Conservation (phyloP, 1,140 invertebrate genomes). For the Nephila pilipes region DNA sequence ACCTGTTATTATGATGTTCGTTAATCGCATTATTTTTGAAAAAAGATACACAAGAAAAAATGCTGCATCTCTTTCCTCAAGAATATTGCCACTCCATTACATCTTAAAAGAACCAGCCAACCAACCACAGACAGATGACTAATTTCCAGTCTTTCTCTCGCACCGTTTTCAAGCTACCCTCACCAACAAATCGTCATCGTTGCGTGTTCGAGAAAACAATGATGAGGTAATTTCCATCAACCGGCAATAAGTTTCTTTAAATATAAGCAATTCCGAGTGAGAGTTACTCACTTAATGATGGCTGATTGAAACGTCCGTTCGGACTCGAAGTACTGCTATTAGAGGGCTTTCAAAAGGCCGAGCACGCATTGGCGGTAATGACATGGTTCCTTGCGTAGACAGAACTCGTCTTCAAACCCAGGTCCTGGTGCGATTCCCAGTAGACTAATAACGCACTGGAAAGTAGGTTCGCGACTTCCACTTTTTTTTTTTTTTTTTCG, state of each 20-base stretch:
- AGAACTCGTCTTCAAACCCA: background rate
- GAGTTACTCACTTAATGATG: slow-evolving; percentile 55
- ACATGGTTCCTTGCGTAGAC: background rate
- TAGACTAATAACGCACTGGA: background rate
- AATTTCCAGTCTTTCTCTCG: background rate
- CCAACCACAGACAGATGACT: background rate
- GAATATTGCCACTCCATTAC: no score
- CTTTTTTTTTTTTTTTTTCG: background rate
- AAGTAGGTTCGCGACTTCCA: background rate
- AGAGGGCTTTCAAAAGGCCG: background rate
- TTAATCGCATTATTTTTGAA: no score
- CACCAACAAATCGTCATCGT: background rate
- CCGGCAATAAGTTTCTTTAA: background rate
- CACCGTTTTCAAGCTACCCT: background rate
- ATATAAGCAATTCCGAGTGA: slow-evolving; percentile 32
- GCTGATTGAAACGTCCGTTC: slow-evolving; percentile 59
- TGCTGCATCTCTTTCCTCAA: no score
- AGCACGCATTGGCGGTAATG: slow-evolving; percentile 46
- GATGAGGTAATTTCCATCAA: slow-evolving; percentile 29
- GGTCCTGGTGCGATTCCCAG: background rate
- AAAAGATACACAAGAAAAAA: no score
- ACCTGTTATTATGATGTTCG: no score
- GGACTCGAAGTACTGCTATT: background rate
- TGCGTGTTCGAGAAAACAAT: slow-evolving; percentile 37
- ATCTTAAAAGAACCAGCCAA: background rate